These are phyloP conservation scores for Lasioglossum morio DNA, from an alignment of 2,888 invertebrate genomes.

Conservation along the genomic window DNA sequence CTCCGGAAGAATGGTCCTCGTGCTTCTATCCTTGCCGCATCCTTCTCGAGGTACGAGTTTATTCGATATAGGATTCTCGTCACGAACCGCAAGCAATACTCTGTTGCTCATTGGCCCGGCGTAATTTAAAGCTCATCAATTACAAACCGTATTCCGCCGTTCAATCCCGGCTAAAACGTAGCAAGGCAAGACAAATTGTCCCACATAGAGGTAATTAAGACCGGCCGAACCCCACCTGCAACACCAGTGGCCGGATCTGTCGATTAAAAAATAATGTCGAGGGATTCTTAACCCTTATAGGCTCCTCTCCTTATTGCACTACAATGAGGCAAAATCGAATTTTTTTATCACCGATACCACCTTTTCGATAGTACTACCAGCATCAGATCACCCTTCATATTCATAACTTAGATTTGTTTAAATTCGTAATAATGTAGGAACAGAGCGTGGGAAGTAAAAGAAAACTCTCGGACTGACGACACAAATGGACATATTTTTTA, in stretches of 20 bases:
- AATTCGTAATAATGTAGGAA: too few species aligned
- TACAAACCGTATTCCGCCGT: slow-evolving; percentile 27
- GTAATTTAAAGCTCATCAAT: slow-evolving; percentile 42
- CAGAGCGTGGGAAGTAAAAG: too few species aligned
- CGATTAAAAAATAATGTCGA: slow-evolving; percentile 41
- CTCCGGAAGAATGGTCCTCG: neutral
- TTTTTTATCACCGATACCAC: too few species aligned
- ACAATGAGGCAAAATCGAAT: too few species aligned
- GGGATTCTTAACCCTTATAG: slow-evolving; percentile 21
- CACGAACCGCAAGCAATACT: slow-evolving; percentile 24
- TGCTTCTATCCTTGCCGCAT: neutral
- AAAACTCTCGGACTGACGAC: too few species aligned
- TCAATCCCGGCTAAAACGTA: slow-evolving; percentile 1
- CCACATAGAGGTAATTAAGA: slow-evolving; percentile 52
- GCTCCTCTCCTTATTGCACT: neutral
- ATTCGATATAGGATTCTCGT: slow-evolving; percentile 10
- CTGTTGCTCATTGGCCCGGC: slow-evolving; percentile 2
- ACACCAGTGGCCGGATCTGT: neutral
- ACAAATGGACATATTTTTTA: too few species aligned
- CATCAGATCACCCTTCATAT: too few species aligned
- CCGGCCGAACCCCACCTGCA: neutral
- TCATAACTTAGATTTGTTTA: too few species aligned
- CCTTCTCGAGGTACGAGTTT: slow-evolving; percentile 5
- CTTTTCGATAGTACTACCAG: too few species aligned
- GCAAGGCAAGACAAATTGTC: slow-evolving; percentile 39